These are phyloP conservation scores for Zosterops lateralis DNA, from an alignment of 2,113 vertebrate genomes.

Conservation along the genomic window DNA sequence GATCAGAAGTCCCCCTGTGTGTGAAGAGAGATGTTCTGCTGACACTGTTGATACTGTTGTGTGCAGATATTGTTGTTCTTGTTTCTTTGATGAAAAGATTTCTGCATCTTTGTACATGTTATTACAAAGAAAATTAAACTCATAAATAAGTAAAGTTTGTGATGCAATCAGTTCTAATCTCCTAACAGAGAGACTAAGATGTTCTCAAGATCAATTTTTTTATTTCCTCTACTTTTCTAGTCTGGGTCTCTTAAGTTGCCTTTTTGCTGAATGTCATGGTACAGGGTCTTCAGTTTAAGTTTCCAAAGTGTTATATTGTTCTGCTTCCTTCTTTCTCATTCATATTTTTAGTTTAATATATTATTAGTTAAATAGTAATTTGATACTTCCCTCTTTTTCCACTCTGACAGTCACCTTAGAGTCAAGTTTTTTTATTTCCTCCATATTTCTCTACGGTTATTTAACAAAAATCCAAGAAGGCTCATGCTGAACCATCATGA, in stretches of 20 bases:
- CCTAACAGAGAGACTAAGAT: background rate
- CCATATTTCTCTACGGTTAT: background rate
- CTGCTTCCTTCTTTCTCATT: background rate
- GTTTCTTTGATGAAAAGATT: background rate
- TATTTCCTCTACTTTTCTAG: background rate
- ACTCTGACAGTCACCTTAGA: background rate
- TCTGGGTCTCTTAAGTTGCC: background rate
- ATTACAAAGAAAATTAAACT: background rate
- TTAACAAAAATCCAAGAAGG: background rate
- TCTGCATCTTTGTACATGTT: background rate
- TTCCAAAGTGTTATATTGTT: background rate
- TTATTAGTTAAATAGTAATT: background rate
- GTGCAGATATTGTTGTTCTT: background rate
- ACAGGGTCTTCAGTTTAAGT: background rate
- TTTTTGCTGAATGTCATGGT: background rate
- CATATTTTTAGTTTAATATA: background rate
- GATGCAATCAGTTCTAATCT: background rate
- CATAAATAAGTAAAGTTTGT: background rate
- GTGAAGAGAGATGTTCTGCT: background rate
- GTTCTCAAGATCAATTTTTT: background rate
- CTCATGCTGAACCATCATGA: background rate
- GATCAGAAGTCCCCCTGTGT: background rate
- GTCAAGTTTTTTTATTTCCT: background rate
- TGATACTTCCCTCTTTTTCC: background rate
- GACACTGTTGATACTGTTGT: background rate